phyloP scores from a whole-genome alignment of 1,140 invertebrate genomes.

The Tribolium madens region DNA sequence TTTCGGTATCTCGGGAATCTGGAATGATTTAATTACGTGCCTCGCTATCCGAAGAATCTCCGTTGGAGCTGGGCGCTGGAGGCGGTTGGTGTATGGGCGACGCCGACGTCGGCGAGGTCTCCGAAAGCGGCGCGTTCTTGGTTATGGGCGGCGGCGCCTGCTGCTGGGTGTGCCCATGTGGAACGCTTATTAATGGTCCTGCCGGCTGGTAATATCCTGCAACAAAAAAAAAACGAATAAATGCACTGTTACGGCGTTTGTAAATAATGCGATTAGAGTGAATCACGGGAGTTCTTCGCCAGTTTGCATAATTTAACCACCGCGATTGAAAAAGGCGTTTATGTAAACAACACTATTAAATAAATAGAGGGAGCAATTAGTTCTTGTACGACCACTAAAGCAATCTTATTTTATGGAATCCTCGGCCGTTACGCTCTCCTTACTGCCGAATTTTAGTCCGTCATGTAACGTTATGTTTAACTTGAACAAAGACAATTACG shows the following conservation, averaged over 20 bases:
- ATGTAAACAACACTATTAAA: slow-evolving; percentile 29
- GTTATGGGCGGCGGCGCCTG: slow-evolving; percentile 62
- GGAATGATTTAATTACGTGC: slow-evolving; percentile 54
- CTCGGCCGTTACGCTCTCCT: slow-evolving; percentile 31
- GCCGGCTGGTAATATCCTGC: slow-evolving; percentile 90
- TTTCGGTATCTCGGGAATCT: background rate
- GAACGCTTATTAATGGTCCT: slow-evolving; percentile 83
- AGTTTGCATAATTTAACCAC: slow-evolving; percentile 25
- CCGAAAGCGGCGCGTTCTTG: slow-evolving; percentile 62
- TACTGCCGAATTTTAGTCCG: slow-evolving; percentile 14
- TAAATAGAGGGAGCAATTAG: slow-evolving; percentile 18
- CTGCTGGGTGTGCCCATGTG: slow-evolving; percentile 68
- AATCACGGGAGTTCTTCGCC: slow-evolving; percentile 6
- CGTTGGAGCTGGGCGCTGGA: slow-evolving; percentile 57
- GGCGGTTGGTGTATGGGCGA: slow-evolving; percentile 64
- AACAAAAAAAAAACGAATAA: slow-evolving; percentile 50
- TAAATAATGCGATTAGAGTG: slow-evolving; percentile 30
- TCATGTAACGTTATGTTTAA: slow-evolving; percentile 20
- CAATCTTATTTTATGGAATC: slow-evolving; percentile 5
- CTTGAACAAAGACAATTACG: slow-evolving; percentile 26
- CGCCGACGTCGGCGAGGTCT: slow-evolving; percentile 67
- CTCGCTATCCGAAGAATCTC: slow-evolving; percentile 67
- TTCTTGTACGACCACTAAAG: background rate
- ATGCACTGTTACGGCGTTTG: slow-evolving; percentile 7
- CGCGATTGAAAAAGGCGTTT: slow-evolving; percentile 22